Evolutionary conservation across 2,888 invertebrate genomes (phyloP).

Genomic region (Calliopum simillimum): DNA sequence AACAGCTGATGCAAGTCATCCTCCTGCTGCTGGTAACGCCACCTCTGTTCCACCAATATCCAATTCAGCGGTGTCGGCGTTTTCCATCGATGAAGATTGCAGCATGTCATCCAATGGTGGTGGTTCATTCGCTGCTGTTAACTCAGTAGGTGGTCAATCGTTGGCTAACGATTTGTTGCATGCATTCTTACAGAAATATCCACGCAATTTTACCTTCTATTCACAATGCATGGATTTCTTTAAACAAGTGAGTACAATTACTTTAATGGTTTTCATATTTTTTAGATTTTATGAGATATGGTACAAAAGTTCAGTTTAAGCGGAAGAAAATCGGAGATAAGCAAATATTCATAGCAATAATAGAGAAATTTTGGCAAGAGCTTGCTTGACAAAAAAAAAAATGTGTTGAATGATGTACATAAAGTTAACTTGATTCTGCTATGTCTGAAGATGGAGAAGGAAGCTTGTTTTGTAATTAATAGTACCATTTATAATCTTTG

Average conservation of each 20-base stretch:
- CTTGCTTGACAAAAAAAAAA: too few species aligned
- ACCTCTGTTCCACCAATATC: slow-evolving; percentile 31
- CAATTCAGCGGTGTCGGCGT: neutral
- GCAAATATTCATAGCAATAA: too few species aligned
- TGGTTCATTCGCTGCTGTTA: neutral
- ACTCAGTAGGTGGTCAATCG: neutral
- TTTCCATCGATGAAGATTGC: slow-evolving; percentile 41
- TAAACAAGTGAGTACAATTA: slow-evolving; percentile 56
- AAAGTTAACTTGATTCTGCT: too few species aligned
- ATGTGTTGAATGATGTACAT: too few species aligned
- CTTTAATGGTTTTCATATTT: too few species aligned
- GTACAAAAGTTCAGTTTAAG: too few species aligned
- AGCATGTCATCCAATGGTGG: slow-evolving; percentile 36
- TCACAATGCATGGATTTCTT: slow-evolving; percentile 60
- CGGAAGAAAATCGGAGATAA: too few species aligned
- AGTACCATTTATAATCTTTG: too few species aligned
- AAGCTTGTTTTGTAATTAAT: too few species aligned
- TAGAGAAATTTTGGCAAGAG: too few species aligned
- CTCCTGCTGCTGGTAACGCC: slow-evolving; percentile 40
- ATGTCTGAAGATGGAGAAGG: too few species aligned
- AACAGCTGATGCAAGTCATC: slow-evolving; percentile 41
- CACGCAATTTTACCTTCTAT: slow-evolving; percentile 55
- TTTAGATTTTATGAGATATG: too few species aligned
- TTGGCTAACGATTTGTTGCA: slow-evolving; percentile 46
- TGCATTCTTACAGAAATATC: slow-evolving; percentile 53